Evolutionary conservation across 2,888 invertebrate genomes (phyloP).

Genomic region (Oligia latruncula): DNA sequence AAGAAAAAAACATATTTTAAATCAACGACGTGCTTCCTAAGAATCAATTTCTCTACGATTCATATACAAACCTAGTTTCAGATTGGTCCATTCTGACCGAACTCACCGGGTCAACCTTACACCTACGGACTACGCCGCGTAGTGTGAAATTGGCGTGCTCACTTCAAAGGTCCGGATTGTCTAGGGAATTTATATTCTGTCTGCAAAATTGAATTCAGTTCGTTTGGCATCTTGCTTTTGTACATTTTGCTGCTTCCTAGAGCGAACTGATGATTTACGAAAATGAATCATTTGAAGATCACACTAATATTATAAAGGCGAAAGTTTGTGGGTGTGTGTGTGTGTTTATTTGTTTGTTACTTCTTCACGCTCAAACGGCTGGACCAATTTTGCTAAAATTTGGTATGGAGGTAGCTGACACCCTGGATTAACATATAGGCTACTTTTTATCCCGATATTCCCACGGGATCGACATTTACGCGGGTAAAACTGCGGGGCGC

Average conservation of each 20-base stretch:
- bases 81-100: too few relatives aligned
- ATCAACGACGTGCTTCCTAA: not conserved
- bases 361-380: too few relatives aligned
- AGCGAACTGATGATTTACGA: not conserved
- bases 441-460: too few relatives aligned
- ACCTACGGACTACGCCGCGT: not conserved
- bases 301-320: too few relatives aligned
- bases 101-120: not conserved
- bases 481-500: too few relatives aligned
- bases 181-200: conserved; percentile 1
- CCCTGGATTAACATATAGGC: too few relatives aligned
- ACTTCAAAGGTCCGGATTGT: conserved; percentile 20
- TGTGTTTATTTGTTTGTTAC: too few relatives aligned
- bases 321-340: too few relatives aligned
- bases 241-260: not conserved
- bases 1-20: not conserved
- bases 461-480: too few relatives aligned
- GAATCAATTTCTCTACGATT: not conserved
- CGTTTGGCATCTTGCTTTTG: not conserved
- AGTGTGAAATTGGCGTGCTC: conserved; percentile 23
- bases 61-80: not conserved
- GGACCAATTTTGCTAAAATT: too few relatives aligned
- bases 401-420: too few relatives aligned
- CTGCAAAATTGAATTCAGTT: conserved; percentile 19
- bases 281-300: not conserved